Evolutionary conservation across 1,140 invertebrate genomes (phyloP), one percentile per base, ranked within the genome.

Genomic region (Thaumetopoea pityocampa): DNA sequence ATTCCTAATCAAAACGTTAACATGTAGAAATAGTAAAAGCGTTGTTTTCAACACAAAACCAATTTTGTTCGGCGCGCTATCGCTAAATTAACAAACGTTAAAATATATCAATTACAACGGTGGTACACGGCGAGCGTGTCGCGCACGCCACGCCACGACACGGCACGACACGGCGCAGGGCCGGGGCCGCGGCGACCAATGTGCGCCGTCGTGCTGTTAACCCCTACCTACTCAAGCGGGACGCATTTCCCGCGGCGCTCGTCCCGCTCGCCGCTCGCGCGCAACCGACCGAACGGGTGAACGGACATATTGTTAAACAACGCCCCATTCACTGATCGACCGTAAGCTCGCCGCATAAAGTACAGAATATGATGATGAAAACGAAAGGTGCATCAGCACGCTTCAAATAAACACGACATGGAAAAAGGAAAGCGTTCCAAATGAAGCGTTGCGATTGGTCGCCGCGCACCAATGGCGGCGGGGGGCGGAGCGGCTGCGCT

Each of bases 371-470:
- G 0, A 3, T 10, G 23, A 10, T n/a, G 16, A 42, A 8, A 15
- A 9, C 5, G 8, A 36, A 57, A 49, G 64, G 74, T 60, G 67
- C 67, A 67, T 73, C 67, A 70, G 48, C 65, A 67, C 68, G 71
- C 78, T 77, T 77, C 69, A 76, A 76, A 78, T 79, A 76, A 72
- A 74, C 67, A 66, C 66, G 67, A 68, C 66, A 78, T 59, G 70
- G 76, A 67, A 79, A 74, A 77, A 74, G 61, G 69, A 78, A 68
- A 67, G 66, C 71, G 67, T 69, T 59, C 49, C 72, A 77, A 79
- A 79, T 78, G 72, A 70, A 77, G 76, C 72, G 74, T 61, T 33
- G 74, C 62, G 76, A 83, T 83, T 83, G 76, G 79, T 30, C 45
- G 73, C 56, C 30, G 52, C 55, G 66, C 58, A 37, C 74, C 78